Base-by-base conservation (phyloP, 1,140 invertebrate genomes). In the Bombus soroeensis region DNA sequence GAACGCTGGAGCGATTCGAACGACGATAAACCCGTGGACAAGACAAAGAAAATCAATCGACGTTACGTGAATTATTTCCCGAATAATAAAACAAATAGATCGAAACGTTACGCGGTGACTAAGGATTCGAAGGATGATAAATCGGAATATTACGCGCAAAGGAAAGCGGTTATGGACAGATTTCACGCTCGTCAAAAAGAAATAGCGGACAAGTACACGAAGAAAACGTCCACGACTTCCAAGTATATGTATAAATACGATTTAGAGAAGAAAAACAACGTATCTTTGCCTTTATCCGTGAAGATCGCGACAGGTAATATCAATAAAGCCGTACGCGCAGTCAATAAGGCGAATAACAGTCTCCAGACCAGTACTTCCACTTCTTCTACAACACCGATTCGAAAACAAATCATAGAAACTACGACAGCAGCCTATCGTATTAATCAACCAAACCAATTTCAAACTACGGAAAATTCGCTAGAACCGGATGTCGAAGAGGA, bases 151-250 rank as follows among this genome's bases (percentile, higher is more conserved):
- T 91, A 91, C 62, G 83, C 89, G 1, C 81, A 90, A 64, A 84
- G 91, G 28, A 88, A 83, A 85, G 87, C 89, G 2, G 85, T 92
- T 13, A 93, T 93, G 92, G 91, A 93, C 0, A 90, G 71, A 74
- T 93, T 88, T 81, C 68, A 89, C 59, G 89, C 87, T 32, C 82
- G 90, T 39, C 88, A 93, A 53, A 81, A 62, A 13, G 87, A 91
- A 25, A 93, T 93, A 32, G 57, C 57, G 6, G 66, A 81, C 34
- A 90, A 80, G 47, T 91, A 92, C 37, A 73, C 39, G 22, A 90
- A 88, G 32, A 53, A 13, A 13, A 32, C 8, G 32, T 18, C 39
- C 41, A 47, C 25, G 22, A 81, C 32, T 6, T 6, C 72, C 1
- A 53, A 47, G 18, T 18, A 28, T 8, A 34, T 37, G 0, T 3